phyloP scores from a whole-genome alignment of 1,140 invertebrate species.

The Druon quercuslanigerum region DNA sequence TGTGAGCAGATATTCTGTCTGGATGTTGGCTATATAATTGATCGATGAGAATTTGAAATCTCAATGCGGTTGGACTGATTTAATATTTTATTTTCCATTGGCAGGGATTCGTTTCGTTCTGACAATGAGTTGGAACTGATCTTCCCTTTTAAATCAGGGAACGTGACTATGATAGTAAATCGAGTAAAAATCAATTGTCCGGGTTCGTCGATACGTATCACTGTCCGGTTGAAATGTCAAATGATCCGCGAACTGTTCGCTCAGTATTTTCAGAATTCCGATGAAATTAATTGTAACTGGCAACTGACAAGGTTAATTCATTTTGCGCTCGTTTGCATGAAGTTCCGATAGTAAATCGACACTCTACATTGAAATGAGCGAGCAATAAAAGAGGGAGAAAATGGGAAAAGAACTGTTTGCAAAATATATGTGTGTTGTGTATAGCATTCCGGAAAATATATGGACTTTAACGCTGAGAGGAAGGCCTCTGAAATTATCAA shows the following conservation, averaged over 20 bases:
- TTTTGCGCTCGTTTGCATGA: conserved; percentile 34
- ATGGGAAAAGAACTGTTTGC: conserved; percentile 39
- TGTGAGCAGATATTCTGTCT: neutral
- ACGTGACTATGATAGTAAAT: conserved; percentile 23
- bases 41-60: neutral
- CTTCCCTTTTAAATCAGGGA: conserved; percentile 36
- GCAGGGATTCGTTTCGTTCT: neutral
- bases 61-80: neutral
- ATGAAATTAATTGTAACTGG: conserved; percentile 42
- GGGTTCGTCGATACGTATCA: conserved; percentile 30
- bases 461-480: conserved; percentile 44
- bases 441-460: conserved; percentile 37
- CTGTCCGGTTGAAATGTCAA: conserved; percentile 17
- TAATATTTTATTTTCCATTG: conserved; percentile 11
- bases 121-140: conserved; percentile 20
- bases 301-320: conserved; percentile 32
- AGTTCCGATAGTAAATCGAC: conserved; percentile 30
- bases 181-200: conserved; percentile 31
- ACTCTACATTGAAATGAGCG: conserved; percentile 46
- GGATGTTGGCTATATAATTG: neutral
- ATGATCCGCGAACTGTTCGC: conserved; percentile 16
- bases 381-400: conserved; percentile 28
- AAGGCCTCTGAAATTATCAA: conserved; percentile 61
- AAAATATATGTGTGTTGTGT: conserved; percentile 1
- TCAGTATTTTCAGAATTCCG: conserved; percentile 31